Evolutionary conservation across 2,888 invertebrate genomes (phyloP), one percentile per base, ranked within the genome.

Genomic region (Gibbula magus): DNA sequence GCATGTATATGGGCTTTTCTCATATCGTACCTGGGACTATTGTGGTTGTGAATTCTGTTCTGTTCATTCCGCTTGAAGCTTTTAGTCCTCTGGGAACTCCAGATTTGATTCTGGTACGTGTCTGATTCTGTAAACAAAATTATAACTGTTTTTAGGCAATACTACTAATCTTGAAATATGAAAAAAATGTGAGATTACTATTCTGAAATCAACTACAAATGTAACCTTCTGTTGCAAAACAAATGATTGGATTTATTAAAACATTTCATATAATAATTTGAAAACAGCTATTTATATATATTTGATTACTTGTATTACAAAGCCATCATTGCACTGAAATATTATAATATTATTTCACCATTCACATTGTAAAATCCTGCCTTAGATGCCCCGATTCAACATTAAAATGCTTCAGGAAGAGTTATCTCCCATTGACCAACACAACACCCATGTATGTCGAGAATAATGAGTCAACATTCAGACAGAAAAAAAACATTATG

Each of bases 11-110:
- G 45, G 45, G 13, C 35, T 10, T 10, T 45, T 45, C 45, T 45
- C 45, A 45, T 1, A 45, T 35, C 82, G 52, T 80, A 79, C n/a
- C 79, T 79, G 77, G 80, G 66, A 73, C 70, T 78, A 73, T 82
- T 83, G 78, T 70, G 39, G 39, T 39, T 32, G 39, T 25, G 29
- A 35, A 70, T 39, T 10, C 39, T 16, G n/a, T 54, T 75, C 52
- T 82, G 78, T 29, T 82, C 74, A 45, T 88, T 84, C 75, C 87
- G 61, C 80, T 88, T 89, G 81, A 90, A 91, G 81, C 90, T 91
- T 67, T 88, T 82, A 13, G 91, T 90, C 78, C 89, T 80, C 5
- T 84, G 77, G 7, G 86, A 88, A 66, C 88, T 89, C 81, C 86
- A 89, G 78, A 91, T 88, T 45, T 82, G 78, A 78, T 75, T 75